Base-by-base conservation (phyloP, 2,113 vertebrate species). In the Procavia capensis region DNA sequence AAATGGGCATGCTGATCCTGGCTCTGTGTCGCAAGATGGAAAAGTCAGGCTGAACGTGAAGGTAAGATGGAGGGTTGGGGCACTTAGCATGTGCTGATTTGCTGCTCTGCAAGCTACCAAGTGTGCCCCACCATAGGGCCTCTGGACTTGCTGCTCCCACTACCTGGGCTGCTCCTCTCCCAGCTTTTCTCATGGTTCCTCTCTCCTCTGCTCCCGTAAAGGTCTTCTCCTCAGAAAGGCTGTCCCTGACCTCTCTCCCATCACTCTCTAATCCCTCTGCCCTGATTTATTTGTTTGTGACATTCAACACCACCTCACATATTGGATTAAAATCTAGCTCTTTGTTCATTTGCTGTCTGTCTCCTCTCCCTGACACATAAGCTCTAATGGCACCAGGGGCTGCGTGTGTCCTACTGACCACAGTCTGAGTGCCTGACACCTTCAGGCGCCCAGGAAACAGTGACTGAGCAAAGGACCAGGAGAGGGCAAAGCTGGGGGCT, bases 111-210 rank as follows among this genome's bases (percentile, higher is more conserved):
- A 59, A 25, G 47, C 2, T 19, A 24, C 39, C 29, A 22, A 14
- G 64, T 20, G 27, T 0, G 5, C 31, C 54, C 57, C 1, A 34
- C 64, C 66, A 5, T 34, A 39, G 76, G 82, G 57, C 19, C 85
- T 94, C 27, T 34, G 72, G 20, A 72, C 13, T 0, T 47, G 66
- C 54, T 50, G 34, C 3, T 54, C 11, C 41, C 50, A 19, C 39
- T 0, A n/a, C 1, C n/a, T 24, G 68, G 34, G 7, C 43, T 1
- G 43, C 13, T 1, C 82, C n/a, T 31, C 22, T 36, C 24, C 16
- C 4, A 3, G 36, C 36, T 0, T 17, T 36, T 19, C 59, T 24
- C 5, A 0, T 8, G 34, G 50, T 74, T 41, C 3, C 0, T 9
- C 31, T 39, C 19, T 34, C 31, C 25, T 50, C 82, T 34, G 10